These are phyloP conservation scores for Pachycephala philippinensis DNA, from an alignment of 2,113 vertebrate species.

Conservation along the genomic window DNA sequence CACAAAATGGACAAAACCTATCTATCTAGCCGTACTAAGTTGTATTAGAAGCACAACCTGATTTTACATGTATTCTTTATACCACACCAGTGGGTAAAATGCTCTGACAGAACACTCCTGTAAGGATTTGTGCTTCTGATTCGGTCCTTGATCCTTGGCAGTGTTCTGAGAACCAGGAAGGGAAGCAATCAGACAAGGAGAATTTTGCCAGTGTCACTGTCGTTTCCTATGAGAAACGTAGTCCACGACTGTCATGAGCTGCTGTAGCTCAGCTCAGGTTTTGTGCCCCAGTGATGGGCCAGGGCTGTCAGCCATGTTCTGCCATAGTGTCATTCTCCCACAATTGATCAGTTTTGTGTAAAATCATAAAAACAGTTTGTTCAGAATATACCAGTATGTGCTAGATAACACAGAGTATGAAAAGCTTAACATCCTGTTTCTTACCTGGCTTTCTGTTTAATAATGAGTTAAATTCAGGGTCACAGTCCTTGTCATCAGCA, in stretches of 20 bases:
- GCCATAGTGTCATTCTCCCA: neutral
- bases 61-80: rapidly evolving
- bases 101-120: neutral
- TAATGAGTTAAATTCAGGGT: neutral
- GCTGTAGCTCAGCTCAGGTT: neutral
- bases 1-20: neutral
- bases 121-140: neutral
- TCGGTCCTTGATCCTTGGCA: neutral
- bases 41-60: neutral
- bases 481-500: neutral
- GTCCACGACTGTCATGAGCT: rapidly evolving
- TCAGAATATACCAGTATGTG: neutral
- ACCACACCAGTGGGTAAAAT: neutral
- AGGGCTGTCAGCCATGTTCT: rapidly evolving
- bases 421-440: rapidly evolving
- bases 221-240: neutral
- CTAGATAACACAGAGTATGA: neutral
- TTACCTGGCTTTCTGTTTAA: neutral
- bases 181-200: neutral
- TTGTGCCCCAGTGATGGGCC: neutral
- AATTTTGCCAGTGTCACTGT: neutral
- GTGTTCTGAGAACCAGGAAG: neutral
- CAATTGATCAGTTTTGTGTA: neutral
- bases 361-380: neutral
- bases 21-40: neutral